phyloP scores from a whole-genome alignment of 2,113 vertebrate genomes.

The Lamprologus lemairii region DNA sequence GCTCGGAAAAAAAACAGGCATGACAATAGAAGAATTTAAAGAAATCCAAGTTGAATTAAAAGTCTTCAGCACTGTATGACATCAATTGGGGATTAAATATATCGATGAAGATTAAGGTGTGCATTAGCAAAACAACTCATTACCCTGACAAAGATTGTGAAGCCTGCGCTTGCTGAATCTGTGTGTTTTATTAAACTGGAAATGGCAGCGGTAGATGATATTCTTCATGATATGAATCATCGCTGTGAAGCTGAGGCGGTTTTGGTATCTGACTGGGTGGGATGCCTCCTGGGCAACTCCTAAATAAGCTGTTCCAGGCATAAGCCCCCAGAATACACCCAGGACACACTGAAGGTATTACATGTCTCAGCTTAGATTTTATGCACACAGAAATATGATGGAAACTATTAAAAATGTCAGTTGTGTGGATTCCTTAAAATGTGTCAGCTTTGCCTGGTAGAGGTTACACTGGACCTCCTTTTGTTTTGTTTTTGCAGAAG shows the following conservation, averaged over 20 bases:
- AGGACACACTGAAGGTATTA: background rate
- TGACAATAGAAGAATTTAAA: background rate
- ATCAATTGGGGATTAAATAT: background rate
- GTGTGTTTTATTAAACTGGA: background rate
- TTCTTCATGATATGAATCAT: background rate
- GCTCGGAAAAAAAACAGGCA: background rate
- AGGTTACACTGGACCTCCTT: background rate
- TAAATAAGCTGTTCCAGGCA: background rate
- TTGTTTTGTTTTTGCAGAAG: background rate
- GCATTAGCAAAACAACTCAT: background rate
- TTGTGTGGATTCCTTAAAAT: background rate
- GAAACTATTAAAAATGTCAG: rapidly evolving
- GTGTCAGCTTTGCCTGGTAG: background rate
- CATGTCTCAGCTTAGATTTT: background rate
- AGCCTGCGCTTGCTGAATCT: background rate
- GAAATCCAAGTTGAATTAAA: background rate
- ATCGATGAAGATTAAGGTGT: background rate
- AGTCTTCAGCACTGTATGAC: background rate
- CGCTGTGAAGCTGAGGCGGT: background rate
- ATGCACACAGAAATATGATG: background rate
- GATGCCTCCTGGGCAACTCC: background rate
- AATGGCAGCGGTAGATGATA: background rate
- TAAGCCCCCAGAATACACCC: background rate
- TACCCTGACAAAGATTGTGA: background rate
- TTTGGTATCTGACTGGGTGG: background rate